phyloP scores from a whole-genome alignment of 30 jellyfish, hydroid and myxozoan species.

The Clytia hemisphaerica region DNA sequence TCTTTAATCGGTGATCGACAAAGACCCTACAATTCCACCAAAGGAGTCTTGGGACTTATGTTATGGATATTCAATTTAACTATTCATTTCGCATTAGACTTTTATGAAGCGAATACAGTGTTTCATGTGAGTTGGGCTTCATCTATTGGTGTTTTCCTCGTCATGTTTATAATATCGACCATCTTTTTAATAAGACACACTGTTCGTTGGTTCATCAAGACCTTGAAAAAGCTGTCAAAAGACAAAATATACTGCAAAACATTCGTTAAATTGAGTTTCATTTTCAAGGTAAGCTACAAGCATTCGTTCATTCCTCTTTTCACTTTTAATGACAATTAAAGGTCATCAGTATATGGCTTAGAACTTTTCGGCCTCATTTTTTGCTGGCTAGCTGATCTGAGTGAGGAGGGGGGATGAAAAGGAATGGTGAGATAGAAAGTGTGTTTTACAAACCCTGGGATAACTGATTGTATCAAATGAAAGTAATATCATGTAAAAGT shows the following conservation, averaged over 20 bases:
- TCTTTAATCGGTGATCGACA: slow-evolving; percentile 22
- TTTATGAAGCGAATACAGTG: slow-evolving; percentile 33
- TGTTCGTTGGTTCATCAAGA: slow-evolving; percentile 17
- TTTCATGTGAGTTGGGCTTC: slow-evolving; percentile 44
- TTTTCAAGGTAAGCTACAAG: slow-evolving; percentile 33
- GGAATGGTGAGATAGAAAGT: too few relatives aligned
- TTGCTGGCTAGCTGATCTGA: too few relatives aligned
- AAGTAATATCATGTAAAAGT: too few relatives aligned
- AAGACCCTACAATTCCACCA: slow-evolving; percentile 19
- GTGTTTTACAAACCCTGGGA: too few relatives aligned
- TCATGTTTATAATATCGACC: slow-evolving; percentile 13
- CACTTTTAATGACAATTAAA: too few relatives aligned
- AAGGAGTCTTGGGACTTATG: slow-evolving; percentile 21
- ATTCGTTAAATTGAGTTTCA: slow-evolving; percentile 4
- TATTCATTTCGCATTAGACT: slow-evolving; percentile 32
- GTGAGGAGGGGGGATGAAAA: too few relatives aligned
- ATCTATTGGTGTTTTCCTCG: slow-evolving; percentile 24
- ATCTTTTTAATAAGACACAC: not conserved
- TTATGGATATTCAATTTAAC: slow-evolving; percentile 16
- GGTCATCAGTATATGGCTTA: too few relatives aligned
- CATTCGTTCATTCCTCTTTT: not conserved
- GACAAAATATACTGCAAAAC: slow-evolving; percentile 9
- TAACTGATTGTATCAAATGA: too few relatives aligned
- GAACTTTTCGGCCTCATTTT: too few relatives aligned
- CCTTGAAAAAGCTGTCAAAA: slow-evolving; percentile 13